These are phyloP conservation scores for Stomorhina lunata DNA, from an alignment of 2,888 invertebrate genomes.

Conservation along the genomic window DNA sequence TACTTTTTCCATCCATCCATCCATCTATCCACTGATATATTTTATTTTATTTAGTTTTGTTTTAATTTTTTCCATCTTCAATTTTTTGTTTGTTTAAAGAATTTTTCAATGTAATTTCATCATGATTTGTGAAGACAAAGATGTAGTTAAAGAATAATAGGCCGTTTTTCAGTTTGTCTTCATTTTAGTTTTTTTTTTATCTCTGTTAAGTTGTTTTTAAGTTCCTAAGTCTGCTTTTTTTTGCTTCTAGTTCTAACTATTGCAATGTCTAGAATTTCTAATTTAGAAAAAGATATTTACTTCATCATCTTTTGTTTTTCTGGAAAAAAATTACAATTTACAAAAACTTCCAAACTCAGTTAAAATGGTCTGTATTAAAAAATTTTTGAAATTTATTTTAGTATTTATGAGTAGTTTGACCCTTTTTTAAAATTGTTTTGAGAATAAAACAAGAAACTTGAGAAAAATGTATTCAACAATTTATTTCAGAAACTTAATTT, in stretches of 20 bases:
- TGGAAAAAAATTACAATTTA: not conserved
- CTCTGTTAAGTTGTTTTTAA: slow-evolving; percentile 7
- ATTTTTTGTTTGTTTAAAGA: slow-evolving; percentile 54
- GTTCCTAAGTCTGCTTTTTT: slow-evolving; percentile 7
- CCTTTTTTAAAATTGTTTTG: not conserved
- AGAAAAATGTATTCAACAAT: no score
- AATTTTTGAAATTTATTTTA: slow-evolving; percentile 42
- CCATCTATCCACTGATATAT: no score
- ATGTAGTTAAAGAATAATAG: slow-evolving; percentile 53
- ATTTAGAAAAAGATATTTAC: slow-evolving; percentile 47
- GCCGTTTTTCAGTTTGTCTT: slow-evolving; percentile 40
- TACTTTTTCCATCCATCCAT: slow-evolving; percentile 28
- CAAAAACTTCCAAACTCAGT: not conserved
- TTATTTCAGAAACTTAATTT: not conserved
- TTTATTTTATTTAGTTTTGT: slow-evolving; percentile 41
- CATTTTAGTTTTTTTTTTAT: not conserved
- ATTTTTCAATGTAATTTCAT: slow-evolving; percentile 66
- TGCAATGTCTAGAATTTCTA: slow-evolving; percentile 53
- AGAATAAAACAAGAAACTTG: no score
- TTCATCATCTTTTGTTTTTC: not conserved
- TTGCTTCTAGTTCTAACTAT: slow-evolving; percentile 15
- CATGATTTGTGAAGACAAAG: slow-evolving; percentile 62
- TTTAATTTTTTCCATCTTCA: slow-evolving; percentile 16
- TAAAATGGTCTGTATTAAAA: slow-evolving; percentile 22
- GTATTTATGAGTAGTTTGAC: slow-evolving; percentile 19